These are phyloP conservation scores for Mythimna vitellina DNA, from an alignment of 2,888 invertebrate species.

Conservation along the genomic window DNA sequence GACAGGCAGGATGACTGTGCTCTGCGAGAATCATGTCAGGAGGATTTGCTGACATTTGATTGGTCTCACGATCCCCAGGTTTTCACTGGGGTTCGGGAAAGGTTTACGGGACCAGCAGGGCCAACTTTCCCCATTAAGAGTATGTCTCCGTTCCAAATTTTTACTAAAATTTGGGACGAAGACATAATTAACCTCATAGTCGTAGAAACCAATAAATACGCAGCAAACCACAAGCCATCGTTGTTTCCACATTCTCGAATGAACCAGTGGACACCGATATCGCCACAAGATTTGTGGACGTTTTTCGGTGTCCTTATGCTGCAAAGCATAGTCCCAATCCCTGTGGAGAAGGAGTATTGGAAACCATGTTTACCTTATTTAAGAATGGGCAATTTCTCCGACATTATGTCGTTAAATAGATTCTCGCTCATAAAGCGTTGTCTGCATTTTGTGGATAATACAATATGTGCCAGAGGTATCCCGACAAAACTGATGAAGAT, in stretches of 20 bases:
- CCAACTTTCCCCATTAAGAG: background rate
- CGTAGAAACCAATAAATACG: slow-evolving; percentile 4
- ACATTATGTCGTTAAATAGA: background rate
- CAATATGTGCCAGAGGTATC: background rate
- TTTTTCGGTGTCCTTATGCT: background rate
- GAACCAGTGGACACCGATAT: background rate
- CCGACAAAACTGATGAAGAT: background rate
- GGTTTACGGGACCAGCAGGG: slow-evolving; percentile 1
- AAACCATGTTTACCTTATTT: background rate
- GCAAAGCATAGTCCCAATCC: background rate
- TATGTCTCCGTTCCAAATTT: background rate
- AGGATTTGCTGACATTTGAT: slow-evolving; percentile 7
- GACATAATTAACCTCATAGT: slow-evolving; percentile 2
- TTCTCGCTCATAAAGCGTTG: background rate
- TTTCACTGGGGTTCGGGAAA: slow-evolving; percentile 1
- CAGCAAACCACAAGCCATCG: background rate
- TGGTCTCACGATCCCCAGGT: slow-evolving; percentile 16
- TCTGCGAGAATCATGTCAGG: background rate
- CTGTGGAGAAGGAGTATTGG: background rate
- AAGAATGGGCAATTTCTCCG: background rate
- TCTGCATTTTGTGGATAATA: background rate
- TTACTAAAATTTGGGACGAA: slow-evolving; percentile 4
- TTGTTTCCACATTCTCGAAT: background rate
- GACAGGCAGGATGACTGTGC: slow-evolving; percentile 5
- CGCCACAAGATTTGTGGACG: background rate